Conservation (phyloP, 1,140 invertebrate species). For the Ips typographus region DNA sequence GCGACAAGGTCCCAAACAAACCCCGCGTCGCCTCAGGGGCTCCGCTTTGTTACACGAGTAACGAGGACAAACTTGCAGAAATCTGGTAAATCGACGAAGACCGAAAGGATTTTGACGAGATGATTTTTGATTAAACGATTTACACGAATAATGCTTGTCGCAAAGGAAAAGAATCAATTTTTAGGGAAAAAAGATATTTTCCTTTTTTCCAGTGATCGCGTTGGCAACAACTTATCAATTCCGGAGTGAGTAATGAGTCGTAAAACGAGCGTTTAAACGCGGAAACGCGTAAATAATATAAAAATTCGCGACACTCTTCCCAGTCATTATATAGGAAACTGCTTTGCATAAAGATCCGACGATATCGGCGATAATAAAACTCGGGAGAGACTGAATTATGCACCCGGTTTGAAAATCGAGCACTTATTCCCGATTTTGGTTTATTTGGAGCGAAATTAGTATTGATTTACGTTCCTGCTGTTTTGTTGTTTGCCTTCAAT, state of each 20-base stretch:
- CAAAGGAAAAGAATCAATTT: too few relatives aligned
- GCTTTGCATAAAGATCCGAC: constrained; percentile 48
- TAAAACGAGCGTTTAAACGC: constrained; percentile 46
- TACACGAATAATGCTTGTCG: too few relatives aligned
- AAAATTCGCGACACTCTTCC: constrained; percentile 44
- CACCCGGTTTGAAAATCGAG: constrained; percentile 40
- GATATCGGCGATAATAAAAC: constrained; percentile 43
- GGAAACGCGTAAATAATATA: constrained; percentile 47
- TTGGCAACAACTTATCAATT: constrained; percentile 45
- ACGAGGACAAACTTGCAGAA: too few relatives aligned
- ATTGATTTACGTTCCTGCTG: constrained; percentile 47
- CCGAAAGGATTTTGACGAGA: too few relatives aligned
- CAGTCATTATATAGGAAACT: constrained; percentile 47
- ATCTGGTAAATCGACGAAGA: too few relatives aligned
- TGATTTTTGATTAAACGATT: too few relatives aligned
- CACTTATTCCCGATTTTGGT: constrained; percentile 37
- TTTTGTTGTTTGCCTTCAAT: too few relatives aligned
- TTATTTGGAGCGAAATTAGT: constrained; percentile 46
- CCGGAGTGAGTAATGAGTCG: constrained; percentile 47
- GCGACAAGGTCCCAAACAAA: constrained; percentile 38
- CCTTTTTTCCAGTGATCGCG: too few relatives aligned
- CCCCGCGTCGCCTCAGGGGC: constrained; percentile 13
- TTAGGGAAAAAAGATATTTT: too few relatives aligned
- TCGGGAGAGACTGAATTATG: constrained; percentile 37
- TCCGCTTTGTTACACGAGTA: too few relatives aligned